Percentiles rank a stretch among this genome's conserved stretches.
Conservation (phyloP, 2,888 invertebrate species). For the Sericinus montela region DNA sequence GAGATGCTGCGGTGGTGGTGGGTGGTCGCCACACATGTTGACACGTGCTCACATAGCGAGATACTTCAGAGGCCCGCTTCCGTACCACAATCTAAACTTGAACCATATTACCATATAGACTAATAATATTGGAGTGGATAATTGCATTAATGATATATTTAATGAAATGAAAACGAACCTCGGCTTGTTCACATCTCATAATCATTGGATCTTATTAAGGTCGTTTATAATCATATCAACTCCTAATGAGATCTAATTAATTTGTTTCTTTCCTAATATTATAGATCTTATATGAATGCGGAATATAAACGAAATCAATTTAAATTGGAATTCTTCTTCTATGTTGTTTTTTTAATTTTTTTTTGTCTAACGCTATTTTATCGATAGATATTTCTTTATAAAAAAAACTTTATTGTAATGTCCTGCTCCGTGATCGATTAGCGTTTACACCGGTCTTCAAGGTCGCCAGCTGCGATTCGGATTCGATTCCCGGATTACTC, state of each 20-base stretch:
- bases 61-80: constrained; percentile 8
- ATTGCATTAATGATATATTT: not conserved
- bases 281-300: not conserved
- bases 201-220: not conserved
- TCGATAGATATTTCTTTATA: too few species aligned
- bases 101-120: constrained; percentile 6
- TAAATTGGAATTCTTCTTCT: too few species aligned
- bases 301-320: too few species aligned
- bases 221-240: not conserved
- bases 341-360: too few species aligned
- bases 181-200: not conserved
- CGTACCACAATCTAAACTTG: constrained; percentile 8
- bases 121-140: constrained; percentile 7
- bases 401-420: too few species aligned
- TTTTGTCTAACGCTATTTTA: too few species aligned
- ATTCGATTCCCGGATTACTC: too few species aligned
- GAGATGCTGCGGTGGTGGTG: constrained; percentile 18
- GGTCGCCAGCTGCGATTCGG: too few species aligned
- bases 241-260: not conserved
- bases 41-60: constrained; percentile 21
- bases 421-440: too few species aligned
- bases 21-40: constrained; percentile 22
- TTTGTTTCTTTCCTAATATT: not conserved
- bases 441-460: too few species aligned
- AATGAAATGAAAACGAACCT: constrained; percentile 1